These are phyloP conservation scores for Ranitomeya variabilis DNA, from an alignment of 2,113 vertebrate genomes.

Conservation along the genomic window DNA sequence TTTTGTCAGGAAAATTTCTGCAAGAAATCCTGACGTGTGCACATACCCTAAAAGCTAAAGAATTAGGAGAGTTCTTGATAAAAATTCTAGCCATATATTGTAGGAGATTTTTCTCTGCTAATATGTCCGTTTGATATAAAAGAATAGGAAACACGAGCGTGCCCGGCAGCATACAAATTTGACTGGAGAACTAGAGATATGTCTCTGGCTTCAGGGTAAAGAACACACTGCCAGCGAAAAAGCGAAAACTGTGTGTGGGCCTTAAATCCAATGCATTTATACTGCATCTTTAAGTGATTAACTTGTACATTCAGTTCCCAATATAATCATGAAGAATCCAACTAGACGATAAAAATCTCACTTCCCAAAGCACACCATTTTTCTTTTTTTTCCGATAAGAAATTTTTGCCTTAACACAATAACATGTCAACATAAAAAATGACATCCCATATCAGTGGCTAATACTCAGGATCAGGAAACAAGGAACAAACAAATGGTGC, in stretches of 20 bases:
- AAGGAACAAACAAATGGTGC: constrained; percentile 41
- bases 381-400: constrained; percentile 4
- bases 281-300: constrained; percentile 52
- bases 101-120: constrained; percentile 19
- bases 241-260: constrained; percentile 40
- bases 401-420: constrained; percentile 51
- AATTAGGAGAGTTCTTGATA: constrained; percentile 27
- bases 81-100: constrained; percentile 47
- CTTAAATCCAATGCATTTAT: constrained; percentile 45
- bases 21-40: no score
- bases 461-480: constrained; percentile 52
- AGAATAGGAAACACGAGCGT: constrained; percentile 35
- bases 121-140: constrained; percentile 52
- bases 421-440: constrained; percentile 55
- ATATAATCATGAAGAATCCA: constrained; percentile 38
- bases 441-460: constrained; percentile 31
- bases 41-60: not conserved
- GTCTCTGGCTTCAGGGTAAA: constrained; percentile 45
- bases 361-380: not conserved
- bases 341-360: constrained; percentile 39
- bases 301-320: constrained; percentile 45
- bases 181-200: constrained; percentile 42
- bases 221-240: constrained; percentile 31
- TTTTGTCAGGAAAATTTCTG: no score
- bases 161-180: constrained; percentile 44